Evolutionary conservation across 92 coral and sea anemone genomes (phyloP).

Genomic region (Porites divaricata): DNA sequence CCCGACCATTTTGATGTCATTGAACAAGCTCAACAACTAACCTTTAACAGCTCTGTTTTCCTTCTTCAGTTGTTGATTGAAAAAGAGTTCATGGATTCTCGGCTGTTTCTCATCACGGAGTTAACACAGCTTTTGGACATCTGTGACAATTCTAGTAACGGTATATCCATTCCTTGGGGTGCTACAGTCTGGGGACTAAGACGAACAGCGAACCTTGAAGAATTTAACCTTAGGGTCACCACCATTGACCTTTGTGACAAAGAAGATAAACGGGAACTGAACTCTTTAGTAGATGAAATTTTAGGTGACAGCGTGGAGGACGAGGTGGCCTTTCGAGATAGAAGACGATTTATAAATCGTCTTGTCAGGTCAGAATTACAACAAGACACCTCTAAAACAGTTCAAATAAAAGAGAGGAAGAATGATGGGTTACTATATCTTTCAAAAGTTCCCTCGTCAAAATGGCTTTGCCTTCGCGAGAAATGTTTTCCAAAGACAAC

Average conservation of each 20-base stretch:
- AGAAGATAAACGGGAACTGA: conserved; percentile 39
- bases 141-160: not conserved
- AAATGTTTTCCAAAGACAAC: conserved; percentile 5
- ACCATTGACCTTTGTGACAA: conserved; percentile 51
- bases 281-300: conserved; percentile 50
- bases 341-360: conserved; percentile 65
- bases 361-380: not conserved
- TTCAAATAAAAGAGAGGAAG: not conserved
- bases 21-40: conserved; percentile 48
- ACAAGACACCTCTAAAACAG: not conserved
- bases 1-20: conserved; percentile 20
- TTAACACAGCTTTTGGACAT: conserved; percentile 35
- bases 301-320: conserved; percentile 38
- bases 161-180: conserved; percentile 56
- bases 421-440: not conserved
- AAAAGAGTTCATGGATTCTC: conserved; percentile 22
- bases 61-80: conserved; percentile 43
- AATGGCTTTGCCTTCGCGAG: conserved; percentile 32
- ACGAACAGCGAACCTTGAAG: conserved; percentile 72
- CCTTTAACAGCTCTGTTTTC: conserved; percentile 54
- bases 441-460: conserved; percentile 11
- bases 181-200: conserved; percentile 73
- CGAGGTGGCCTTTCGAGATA: conserved; percentile 67
- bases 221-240: conserved; percentile 33
- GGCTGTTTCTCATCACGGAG: conserved; percentile 53